phyloP scores from a whole-genome alignment of 2,797 vertebrate genomes.

The Steatocranus sp. region DNA sequence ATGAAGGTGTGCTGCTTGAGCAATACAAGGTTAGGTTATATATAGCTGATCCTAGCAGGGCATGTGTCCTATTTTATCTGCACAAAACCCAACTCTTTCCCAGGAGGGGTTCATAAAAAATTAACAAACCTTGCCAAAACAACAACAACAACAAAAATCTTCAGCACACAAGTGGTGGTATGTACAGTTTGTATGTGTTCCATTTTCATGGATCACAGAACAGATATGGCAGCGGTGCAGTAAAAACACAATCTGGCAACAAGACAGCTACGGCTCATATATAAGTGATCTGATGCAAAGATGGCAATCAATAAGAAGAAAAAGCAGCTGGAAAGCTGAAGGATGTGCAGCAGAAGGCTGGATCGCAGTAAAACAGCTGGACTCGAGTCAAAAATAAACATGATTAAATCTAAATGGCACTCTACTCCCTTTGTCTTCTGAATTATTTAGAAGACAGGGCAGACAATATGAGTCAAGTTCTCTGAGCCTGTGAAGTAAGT shows the following conservation, averaged over 20 bases:
- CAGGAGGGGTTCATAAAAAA: not conserved
- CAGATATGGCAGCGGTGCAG: not conserved
- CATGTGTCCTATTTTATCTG: not conserved
- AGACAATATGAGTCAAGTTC: not conserved
- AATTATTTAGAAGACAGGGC: not conserved
- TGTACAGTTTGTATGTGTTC: not conserved
- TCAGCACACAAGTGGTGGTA: not conserved
- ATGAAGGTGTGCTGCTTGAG: not conserved
- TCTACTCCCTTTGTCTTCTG: not conserved
- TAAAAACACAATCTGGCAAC: not conserved
- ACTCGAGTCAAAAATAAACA: not conserved
- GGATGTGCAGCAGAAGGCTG: not conserved
- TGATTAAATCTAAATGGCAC: not conserved
- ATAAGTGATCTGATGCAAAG: not conserved
- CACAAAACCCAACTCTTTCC: not conserved
- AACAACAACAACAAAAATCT: not conserved
- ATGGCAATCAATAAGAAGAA: not conserved
- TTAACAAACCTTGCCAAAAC: not conserved
- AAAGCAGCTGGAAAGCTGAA: not conserved
- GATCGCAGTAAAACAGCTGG: not conserved
- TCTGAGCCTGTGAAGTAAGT: not conserved
- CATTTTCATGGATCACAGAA: not conserved
- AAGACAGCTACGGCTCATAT: not conserved
- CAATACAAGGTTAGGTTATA: not conserved
- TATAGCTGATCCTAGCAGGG: not conserved